Evolutionary conservation across 2,888 invertebrate genomes (phyloP).

Genomic region (Pachydiplax longipennis): DNA sequence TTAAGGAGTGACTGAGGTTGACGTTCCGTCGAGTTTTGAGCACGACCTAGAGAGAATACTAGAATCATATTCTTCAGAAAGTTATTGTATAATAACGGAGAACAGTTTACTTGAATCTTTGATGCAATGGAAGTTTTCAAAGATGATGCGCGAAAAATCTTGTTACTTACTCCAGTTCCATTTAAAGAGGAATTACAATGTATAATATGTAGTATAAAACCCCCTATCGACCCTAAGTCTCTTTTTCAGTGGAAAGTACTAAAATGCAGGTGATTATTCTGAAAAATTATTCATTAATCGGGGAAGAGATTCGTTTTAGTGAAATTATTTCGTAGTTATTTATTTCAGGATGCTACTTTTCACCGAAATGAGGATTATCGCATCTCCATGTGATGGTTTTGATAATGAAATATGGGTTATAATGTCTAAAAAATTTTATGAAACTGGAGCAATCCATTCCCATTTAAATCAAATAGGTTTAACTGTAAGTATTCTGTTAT

Average conservation of each 20-base stretch:
- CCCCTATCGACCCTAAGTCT: constrained; percentile 49
- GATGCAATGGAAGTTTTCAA: neutral
- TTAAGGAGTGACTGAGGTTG: too few relatives aligned
- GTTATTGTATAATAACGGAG: too few relatives aligned
- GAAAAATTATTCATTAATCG: neutral
- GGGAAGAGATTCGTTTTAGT: too few relatives aligned
- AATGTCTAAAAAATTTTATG: constrained; percentile 46
- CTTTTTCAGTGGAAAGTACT: constrained; percentile 56
- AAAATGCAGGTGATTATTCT: constrained; percentile 55
- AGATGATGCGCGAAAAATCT: neutral
- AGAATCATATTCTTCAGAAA: too few relatives aligned
- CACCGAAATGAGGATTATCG: constrained; percentile 53
- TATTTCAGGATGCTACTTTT: constrained; percentile 53
- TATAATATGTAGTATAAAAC: neutral
- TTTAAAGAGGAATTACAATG: neutral
- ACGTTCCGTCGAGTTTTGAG: too few relatives aligned
- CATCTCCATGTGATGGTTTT: constrained; percentile 53
- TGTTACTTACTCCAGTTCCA: constrained; percentile 2
- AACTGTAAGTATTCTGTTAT: constrained; percentile 46
- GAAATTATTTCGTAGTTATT: neutral
- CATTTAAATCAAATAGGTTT: constrained; percentile 46
- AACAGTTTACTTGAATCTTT: too few relatives aligned
- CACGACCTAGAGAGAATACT: too few relatives aligned
- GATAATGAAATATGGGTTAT: neutral
- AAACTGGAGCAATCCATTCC: constrained; percentile 30